These are phyloP conservation scores for Champsocephalus esox DNA, from an alignment of 2,797 vertebrate genomes.

Conservation along the genomic window DNA sequence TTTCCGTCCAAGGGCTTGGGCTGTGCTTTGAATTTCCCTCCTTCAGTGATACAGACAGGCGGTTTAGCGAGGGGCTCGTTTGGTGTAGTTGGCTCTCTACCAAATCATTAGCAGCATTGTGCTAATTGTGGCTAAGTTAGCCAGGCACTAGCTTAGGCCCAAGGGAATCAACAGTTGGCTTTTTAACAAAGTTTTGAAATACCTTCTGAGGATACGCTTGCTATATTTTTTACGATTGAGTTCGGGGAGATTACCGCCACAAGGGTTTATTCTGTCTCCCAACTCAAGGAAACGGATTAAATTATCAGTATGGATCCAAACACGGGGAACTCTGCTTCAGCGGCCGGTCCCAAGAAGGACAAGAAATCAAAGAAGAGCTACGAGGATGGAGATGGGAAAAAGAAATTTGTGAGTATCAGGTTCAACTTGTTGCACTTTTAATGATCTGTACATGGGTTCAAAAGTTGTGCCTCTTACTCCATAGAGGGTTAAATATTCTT, in stretches of 20 bases:
- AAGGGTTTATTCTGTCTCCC: constrained; percentile 47
- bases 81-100: constrained; percentile 54
- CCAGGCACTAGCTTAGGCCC: constrained; percentile 41
- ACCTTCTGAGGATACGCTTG: neutral
- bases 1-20: constrained; percentile 24
- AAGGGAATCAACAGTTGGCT: neutral
- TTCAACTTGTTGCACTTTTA: constrained; percentile 7
- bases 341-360: constrained; percentile 82
- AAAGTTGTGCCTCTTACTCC: constrained; percentile 5
- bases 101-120: constrained; percentile 72
- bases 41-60: constrained; percentile 55
- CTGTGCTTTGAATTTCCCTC: constrained; percentile 88
- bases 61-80: constrained; percentile 48
- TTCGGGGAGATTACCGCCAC: constrained; percentile 27
- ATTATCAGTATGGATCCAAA: constrained; percentile 79
- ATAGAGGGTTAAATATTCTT: constrained; percentile 14
- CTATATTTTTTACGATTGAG: constrained; percentile 7
- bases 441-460: neutral
- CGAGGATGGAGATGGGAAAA: constrained; percentile 86
- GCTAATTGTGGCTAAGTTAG: constrained; percentile 77
- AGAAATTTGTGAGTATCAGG: constrained; percentile 87
- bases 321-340: constrained; percentile 80
- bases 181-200: constrained; percentile 1
- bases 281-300: constrained; percentile 60
- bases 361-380: constrained; percentile 86